Evolutionary conservation across 2,113 vertebrate species (phyloP).

Genomic region (Poicephalus meyeri): DNA sequence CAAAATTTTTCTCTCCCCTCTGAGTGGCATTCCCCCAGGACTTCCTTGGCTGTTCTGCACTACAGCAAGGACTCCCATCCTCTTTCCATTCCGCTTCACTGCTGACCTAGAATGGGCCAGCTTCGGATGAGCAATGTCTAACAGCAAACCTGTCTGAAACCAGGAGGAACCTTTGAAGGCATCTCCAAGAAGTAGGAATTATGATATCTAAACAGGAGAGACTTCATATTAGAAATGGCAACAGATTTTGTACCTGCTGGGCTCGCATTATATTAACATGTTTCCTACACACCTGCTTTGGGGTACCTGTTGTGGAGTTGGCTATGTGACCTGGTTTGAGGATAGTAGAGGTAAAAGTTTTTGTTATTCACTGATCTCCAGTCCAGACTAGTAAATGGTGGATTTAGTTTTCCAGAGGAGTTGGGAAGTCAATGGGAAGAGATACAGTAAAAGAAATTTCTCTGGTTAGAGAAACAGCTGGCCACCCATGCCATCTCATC

Average conservation of each 20-base stretch:
- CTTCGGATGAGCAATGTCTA: not conserved
- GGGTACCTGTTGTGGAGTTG: not conserved
- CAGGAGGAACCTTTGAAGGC: not conserved
- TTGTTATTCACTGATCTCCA: not conserved
- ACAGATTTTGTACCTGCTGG: not conserved
- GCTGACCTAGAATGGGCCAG: not conserved
- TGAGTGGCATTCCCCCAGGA: not conserved
- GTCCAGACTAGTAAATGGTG: not conserved
- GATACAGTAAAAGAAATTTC: not conserved
- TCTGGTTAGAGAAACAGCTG: not conserved
- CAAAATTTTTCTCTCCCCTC: not conserved
- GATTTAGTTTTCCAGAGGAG: not conserved
- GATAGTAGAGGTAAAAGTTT: not conserved
- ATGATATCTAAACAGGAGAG: not conserved
- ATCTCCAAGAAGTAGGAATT: not conserved
- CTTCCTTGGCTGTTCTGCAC: not conserved
- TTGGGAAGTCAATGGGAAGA: not conserved
- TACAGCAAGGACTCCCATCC: not conserved
- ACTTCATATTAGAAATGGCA: not conserved
- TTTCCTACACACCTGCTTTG: not conserved
- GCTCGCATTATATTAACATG: not conserved
- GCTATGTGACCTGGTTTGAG: not conserved
- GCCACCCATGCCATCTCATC: rapidly evolving
- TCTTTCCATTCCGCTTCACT: not conserved
- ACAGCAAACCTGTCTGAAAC: not conserved